Conservation (phyloP, 2,797 vertebrate species). For the Phrynocephalus forsythii region DNA sequence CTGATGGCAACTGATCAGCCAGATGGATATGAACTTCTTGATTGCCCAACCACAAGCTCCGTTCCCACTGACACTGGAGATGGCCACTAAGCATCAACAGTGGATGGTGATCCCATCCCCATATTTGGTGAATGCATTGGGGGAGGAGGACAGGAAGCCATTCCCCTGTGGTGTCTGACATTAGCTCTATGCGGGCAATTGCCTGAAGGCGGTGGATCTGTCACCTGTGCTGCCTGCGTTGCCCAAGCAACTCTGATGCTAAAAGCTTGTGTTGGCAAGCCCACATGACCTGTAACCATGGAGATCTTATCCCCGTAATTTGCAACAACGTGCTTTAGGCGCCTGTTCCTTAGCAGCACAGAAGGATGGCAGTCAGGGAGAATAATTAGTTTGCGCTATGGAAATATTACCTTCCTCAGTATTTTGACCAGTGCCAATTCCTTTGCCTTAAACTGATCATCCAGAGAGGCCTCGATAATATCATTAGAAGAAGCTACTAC, state of each 20-base stretch:
- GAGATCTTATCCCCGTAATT: slow-evolving; percentile 57
- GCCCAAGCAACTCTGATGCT: slow-evolving; percentile 60
- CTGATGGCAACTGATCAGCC: too few relatives aligned
- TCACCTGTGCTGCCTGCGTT: slow-evolving; percentile 57
- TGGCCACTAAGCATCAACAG: too few relatives aligned
- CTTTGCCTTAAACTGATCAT: background rate
- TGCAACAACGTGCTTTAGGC: slow-evolving; percentile 56
- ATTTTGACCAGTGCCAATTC: background rate
- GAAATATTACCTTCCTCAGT: slow-evolving; percentile 20
- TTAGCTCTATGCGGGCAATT: slow-evolving; percentile 3
- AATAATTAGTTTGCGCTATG: slow-evolving; percentile 50
- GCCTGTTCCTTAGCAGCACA: slow-evolving; percentile 33
- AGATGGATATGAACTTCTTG: too few relatives aligned
- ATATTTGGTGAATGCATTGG: background rate
- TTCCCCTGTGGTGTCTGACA: background rate
- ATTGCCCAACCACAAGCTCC: too few relatives aligned
- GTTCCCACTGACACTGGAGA: too few relatives aligned
- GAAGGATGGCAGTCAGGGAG: slow-evolving; percentile 20
- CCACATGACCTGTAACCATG: slow-evolving; percentile 52
- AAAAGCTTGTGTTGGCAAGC: slow-evolving; percentile 44
- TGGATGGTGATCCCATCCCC: too few relatives aligned
- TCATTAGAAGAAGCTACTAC: background rate
- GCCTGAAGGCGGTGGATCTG: slow-evolving; percentile 24
- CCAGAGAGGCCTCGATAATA: background rate
- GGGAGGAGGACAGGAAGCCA: too few relatives aligned